These are phyloP conservation scores for Chloroceryle amazona DNA, from an alignment of 2,797 vertebrate species.

Conservation along the genomic window DNA sequence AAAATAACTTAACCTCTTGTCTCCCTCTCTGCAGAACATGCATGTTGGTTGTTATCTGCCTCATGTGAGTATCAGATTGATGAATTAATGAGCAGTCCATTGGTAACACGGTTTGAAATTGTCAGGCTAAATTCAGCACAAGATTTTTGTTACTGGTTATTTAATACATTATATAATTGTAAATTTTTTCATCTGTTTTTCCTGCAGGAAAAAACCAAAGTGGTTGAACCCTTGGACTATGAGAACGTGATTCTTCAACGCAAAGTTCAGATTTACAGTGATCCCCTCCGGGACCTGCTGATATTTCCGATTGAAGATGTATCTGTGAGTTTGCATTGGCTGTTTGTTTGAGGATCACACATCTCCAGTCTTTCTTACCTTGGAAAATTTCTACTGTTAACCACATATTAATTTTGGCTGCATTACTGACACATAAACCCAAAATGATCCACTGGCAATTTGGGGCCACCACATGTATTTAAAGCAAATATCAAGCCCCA, in stretches of 20 bases:
- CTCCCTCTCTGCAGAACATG: neutral
- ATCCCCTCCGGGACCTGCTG: conserved; percentile 94
- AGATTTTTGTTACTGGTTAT: neutral
- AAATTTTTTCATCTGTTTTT: neutral
- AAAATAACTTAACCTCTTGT: neutral
- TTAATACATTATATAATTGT: neutral
- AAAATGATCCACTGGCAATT: neutral
- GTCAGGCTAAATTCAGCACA: neutral
- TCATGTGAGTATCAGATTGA: neutral
- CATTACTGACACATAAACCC: neutral
- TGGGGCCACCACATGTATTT: neutral
- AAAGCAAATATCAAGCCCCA: neutral
- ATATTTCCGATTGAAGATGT: conserved; percentile 95
- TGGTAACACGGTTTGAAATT: neutral
- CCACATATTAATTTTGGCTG: neutral
- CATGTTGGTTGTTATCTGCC: neutral
- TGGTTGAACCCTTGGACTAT: conserved; percentile 96
- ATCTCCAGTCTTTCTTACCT: neutral
- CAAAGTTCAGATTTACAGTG: conserved; percentile 97
- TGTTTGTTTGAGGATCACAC: neutral
- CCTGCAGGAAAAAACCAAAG: conserved; percentile 93
- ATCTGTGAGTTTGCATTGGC: conserved; percentile 86
- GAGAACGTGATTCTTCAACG: conserved; percentile 94
- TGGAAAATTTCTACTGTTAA: neutral
- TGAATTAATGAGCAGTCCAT: neutral